Conservation (phyloP, 2,888 invertebrate species). For the Halictus quadricinctus region DNA sequence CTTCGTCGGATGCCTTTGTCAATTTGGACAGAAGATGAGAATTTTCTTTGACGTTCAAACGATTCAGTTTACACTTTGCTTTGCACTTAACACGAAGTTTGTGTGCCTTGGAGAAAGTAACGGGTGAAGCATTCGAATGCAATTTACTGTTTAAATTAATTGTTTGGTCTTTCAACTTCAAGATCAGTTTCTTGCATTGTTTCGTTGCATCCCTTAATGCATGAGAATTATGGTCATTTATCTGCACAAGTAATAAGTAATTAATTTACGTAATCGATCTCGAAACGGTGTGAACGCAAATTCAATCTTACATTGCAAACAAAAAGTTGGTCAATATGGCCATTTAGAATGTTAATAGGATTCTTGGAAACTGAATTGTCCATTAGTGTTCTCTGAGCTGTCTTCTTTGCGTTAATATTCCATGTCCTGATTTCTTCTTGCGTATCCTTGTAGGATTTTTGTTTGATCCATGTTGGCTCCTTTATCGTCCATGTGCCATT, state of each 20-base stretch:
- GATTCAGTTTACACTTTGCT: conserved; percentile 60
- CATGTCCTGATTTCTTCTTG: conserved; percentile 69
- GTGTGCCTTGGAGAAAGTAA: conserved; percentile 54
- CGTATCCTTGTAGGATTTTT: conserved; percentile 65
- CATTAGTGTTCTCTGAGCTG: conserved; percentile 39
- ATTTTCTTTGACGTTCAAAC: conserved; percentile 49
- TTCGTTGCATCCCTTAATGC: conserved; percentile 56
- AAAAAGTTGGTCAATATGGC: conserved; percentile 55
- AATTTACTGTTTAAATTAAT: conserved; percentile 40
- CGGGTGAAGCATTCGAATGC: not conserved
- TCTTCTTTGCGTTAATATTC: conserved; percentile 65
- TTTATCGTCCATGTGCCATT: conserved; percentile 64
- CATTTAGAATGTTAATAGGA: conserved; percentile 57
- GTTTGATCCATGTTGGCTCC: conserved; percentile 65
- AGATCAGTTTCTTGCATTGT: conserved; percentile 53
- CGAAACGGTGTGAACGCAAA: not conserved
- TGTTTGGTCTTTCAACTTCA: conserved; percentile 52
- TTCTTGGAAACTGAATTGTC: conserved; percentile 25
- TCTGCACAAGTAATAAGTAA: conserved; percentile 46
- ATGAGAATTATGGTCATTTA: conserved; percentile 63
- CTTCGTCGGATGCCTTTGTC: conserved; percentile 37
- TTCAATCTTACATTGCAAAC: conserved; percentile 42
- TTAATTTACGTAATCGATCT: not conserved
- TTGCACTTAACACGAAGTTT: conserved; percentile 66
- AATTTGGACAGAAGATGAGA: conserved; percentile 54